Evolutionary conservation across 2,113 vertebrate genomes (phyloP).

Genomic region (Peromyscus leucopus): DNA sequence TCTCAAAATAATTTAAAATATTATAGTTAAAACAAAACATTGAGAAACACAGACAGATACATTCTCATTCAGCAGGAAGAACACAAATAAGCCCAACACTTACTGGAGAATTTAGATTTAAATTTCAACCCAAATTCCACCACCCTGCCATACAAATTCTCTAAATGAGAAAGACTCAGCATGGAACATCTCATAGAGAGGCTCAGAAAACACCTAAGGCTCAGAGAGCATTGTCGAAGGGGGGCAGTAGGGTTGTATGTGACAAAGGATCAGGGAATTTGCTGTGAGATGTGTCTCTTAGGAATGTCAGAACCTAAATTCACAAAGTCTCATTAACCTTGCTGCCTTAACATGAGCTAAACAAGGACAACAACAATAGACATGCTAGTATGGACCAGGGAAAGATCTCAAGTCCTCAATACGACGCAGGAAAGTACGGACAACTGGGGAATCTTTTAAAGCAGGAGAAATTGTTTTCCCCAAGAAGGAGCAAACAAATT

Average conservation of each 20-base stretch:
- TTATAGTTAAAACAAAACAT: neutral
- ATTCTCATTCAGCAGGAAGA: neutral
- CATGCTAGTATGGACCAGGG: neutral
- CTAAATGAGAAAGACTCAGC: neutral
- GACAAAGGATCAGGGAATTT: neutral
- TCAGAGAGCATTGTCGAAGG: neutral
- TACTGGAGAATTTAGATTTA: conserved; percentile 25
- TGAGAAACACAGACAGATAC: neutral
- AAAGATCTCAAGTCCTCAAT: neutral
- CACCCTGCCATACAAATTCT: neutral
- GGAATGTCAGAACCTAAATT: neutral
- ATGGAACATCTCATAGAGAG: neutral
- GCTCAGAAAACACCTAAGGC: neutral
- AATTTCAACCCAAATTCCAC: neutral
- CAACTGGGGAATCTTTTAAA: neutral
- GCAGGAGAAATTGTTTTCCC: neutral
- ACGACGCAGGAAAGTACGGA: neutral
- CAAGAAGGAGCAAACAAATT: neutral
- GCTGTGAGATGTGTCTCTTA: neutral
- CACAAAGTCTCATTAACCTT: neutral
- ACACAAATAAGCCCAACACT: neutral
- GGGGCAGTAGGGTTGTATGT: neutral
- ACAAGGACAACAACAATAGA: neutral
- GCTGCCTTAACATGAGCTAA: neutral
- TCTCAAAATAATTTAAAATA: neutral